Base-by-base conservation (phyloP, 2,797 vertebrate species). In the Hemibagrus guttatus region DNA sequence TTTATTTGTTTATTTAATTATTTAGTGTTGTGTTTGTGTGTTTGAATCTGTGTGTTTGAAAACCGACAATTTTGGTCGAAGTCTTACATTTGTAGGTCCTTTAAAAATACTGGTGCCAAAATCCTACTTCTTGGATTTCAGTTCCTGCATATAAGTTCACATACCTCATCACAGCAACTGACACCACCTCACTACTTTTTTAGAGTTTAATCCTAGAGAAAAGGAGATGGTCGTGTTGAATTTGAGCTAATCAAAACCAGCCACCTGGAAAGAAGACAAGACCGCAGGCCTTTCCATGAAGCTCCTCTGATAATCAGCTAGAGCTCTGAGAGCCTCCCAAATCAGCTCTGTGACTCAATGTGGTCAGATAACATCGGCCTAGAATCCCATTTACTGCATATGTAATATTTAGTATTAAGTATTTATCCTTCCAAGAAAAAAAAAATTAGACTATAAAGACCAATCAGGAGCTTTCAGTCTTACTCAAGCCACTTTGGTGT, bases 211-310 rank as follows among this genome's bases (percentile, higher is more conserved):
- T 74, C 52, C 8, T 78, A 83, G 85, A 92, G 39, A 35, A 64
- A 74, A 87, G 52, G 39, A 79, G 58, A 42, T 31, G 85, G 23
- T 87, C 69, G 31, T 74, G 83, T 35, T 89, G 84, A 82, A 84
- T 74, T 28, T 35, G 84, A 75, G 80, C 89, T 94, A 95, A 95
- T 95, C 88, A 91, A 93, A 93, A 82, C 91, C 92, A 95, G 93
- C 93, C 83, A 84, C 85, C 88, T 91, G 91, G 91, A 93, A 89
- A 87, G 90, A 86, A 87, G 87, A 93, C 91, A 93, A 89, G 87
- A 89, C 90, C 86, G 80, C 83, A 81, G 92, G 90, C 89, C 85
- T 92, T 91, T 91, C 88, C 90, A 89, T 89, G 87, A 92, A 89
- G 87, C 91, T 91, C 83, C 87, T 86, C 86, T 87, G 89, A 89